Conservation (phyloP, 2,888 invertebrate species). For the Dryococelus australis region DNA sequence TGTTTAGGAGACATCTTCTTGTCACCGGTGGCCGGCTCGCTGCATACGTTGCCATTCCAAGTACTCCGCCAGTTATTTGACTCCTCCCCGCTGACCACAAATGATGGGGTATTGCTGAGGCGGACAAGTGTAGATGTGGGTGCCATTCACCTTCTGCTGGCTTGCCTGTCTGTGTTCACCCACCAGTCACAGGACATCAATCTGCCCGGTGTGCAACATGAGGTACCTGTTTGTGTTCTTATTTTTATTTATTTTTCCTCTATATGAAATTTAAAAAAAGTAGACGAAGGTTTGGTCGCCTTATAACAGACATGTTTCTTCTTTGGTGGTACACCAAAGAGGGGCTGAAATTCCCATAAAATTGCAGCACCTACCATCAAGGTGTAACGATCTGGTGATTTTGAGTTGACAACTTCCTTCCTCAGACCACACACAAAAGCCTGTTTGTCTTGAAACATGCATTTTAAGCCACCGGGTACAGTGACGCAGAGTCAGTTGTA, state of each 20-base stretch:
- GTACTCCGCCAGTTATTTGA: conserved; percentile 81
- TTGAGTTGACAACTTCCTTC: too few relatives aligned
- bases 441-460: too few relatives aligned
- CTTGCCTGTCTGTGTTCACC: conserved; percentile 89
- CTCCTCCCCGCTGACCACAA: conserved; percentile 74
- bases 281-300: too few relatives aligned
- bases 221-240: conserved; percentile 30
- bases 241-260: background rate
- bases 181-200: conserved; percentile 72
- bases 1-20: conserved; percentile 72
- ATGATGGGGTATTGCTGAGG: conserved; percentile 78
- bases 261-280: too few relatives aligned
- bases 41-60: conserved; percentile 80
- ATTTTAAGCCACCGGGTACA: too few relatives aligned
- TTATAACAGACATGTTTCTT: too few relatives aligned
- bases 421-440: too few relatives aligned
- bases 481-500: too few relatives aligned
- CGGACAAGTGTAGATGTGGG: conserved; percentile 84
- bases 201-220: conserved; percentile 53
- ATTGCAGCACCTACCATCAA: too few relatives aligned
- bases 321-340: too few relatives aligned
- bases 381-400: too few relatives aligned
- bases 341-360: too few relatives aligned
- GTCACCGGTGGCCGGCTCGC: conserved; percentile 70
- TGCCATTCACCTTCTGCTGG: conserved; percentile 83